Evolutionary conservation across 2,113 vertebrate species (phyloP), one percentile per base, ranked within the genome.

Genomic region (Rhynchomys soricoides): DNA sequence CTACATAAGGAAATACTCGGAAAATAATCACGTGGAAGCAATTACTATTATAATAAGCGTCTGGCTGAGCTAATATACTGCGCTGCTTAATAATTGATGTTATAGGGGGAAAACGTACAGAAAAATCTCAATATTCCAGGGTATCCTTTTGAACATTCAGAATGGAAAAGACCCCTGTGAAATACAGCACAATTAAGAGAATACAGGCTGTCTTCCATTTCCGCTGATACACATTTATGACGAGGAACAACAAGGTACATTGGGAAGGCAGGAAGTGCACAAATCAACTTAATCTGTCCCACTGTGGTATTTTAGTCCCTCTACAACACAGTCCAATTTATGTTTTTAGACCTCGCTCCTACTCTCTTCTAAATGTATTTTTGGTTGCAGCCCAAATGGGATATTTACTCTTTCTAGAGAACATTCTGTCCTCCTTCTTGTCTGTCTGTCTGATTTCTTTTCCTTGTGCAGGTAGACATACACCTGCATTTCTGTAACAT

Each of bases 81-180:
- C 81, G 55, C 92, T 97, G 90, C 96, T 97, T 96, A 97, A 97
- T 98, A 98, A 98, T 98, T 97, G 95, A 98, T 97, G 95, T 87
- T 94, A 79, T 59, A 77, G 68, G 66, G 82, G 45, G 62, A 48
- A 94, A 71, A n/a, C 57, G 59, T 86, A 88, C 93, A 43, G 90
- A 93, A 95, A 95, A 96, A 93, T 75, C 71, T 97, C 74, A 89
- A 0, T 93, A 71, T 96, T 95, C 77, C 77, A 34, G 52, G 86
- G 86, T 95, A 96, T 96, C 55, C 57, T 55, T 86, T 96, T 96
- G 95, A 89, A 96, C 57, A 79, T 94, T 94, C 70, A 86, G 55
- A 95, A 93, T 89, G 68, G 95, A 95, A 97, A 96, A 95, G 94
- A 90, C 83, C 95, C 90, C 74, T 52, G 94, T 96, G 94, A 94